These are phyloP conservation scores for Labeo calbasu DNA, from an alignment of 2,797 vertebrate genomes.

Conservation along the genomic window DNA sequence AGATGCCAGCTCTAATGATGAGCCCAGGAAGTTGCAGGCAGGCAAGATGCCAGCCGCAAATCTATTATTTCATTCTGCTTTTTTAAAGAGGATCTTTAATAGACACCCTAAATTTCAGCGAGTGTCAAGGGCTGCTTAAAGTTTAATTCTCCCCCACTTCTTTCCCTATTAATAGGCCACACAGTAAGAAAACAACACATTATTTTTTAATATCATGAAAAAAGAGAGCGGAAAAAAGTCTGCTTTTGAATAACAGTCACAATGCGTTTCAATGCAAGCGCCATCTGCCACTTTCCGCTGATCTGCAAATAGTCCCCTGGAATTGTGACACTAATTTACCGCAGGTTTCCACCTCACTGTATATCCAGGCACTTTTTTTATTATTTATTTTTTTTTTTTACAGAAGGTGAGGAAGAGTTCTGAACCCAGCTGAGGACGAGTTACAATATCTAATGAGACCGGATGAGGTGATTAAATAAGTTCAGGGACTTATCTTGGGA, in stretches of 20 bases:
- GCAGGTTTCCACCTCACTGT: slow-evolving; percentile 30
- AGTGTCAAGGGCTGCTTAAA: slow-evolving; percentile 74
- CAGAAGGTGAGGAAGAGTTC: slow-evolving; percentile 60
- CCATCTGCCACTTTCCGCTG: slow-evolving; percentile 46
- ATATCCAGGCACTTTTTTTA: slow-evolving; percentile 17
- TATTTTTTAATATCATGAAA: slow-evolving; percentile 78
- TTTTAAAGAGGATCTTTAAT: slow-evolving; percentile 74
- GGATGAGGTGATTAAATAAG: slow-evolving; percentile 58
- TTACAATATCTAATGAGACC: slow-evolving; percentile 43
- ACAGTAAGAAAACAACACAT: slow-evolving; percentile 74
- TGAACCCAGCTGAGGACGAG: slow-evolving; percentile 13
- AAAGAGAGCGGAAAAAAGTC: slow-evolving; percentile 38
- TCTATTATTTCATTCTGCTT: slow-evolving; percentile 76
- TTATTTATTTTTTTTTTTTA: slow-evolving; percentile 16
- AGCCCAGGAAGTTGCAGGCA: slow-evolving; percentile 63
- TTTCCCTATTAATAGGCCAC: slow-evolving; percentile 69
- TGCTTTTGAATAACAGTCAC: slow-evolving; percentile 50
- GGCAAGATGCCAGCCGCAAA: slow-evolving; percentile 67
- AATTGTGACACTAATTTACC: slow-evolving; percentile 49
- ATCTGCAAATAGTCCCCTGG: slow-evolving; percentile 46
- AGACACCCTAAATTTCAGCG: slow-evolving; percentile 74
- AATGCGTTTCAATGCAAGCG: slow-evolving; percentile 42
- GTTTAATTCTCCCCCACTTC: slow-evolving; percentile 75
- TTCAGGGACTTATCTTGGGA: slow-evolving; percentile 52
- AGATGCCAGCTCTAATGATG: slow-evolving; percentile 83